Percentiles rank a stretch among this genome's conserved stretches.
phyloP scores from a whole-genome alignment of 2,888 invertebrate species.

The Penaeus monodon region DNA sequence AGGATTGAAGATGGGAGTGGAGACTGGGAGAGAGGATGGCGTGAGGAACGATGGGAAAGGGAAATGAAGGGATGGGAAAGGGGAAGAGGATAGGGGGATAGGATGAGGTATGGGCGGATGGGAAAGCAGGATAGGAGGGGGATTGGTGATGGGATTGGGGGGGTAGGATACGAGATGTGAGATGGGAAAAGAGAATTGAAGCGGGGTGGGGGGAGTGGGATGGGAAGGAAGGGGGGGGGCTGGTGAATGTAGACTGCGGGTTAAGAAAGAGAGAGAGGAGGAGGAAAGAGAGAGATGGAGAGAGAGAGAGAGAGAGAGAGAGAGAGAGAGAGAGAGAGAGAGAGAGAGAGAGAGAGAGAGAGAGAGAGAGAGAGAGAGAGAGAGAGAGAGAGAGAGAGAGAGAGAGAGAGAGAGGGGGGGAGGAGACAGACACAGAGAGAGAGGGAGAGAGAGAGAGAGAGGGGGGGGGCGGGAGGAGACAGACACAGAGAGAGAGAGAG shows the following conservation, averaged over 20 bases:
- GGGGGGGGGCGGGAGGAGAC: neutral
- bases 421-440: no score
- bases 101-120: no score
- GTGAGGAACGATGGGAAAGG: no score
- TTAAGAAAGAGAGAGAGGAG: slow-evolving; percentile 22
- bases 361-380: slow-evolving; percentile 17
- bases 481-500: no score
- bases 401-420: neutral
- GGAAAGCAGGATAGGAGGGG: no score
- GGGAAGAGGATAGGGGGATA: no score
- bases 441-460: slow-evolving; percentile 15
- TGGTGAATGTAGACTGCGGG: neutral
- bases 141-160: no score
- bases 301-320: neutral
- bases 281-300: neutral
- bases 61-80: no score
- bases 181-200: neutral
- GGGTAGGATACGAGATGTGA: neutral
- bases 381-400: slow-evolving; percentile 7
- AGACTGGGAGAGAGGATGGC: no score
- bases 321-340: neutral
- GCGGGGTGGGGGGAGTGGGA: neutral
- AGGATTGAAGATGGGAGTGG: no score
- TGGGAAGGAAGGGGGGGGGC: neutral
- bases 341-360: slow-evolving; percentile 9